These are phyloP conservation scores for Rhinatrema bivittatum DNA, from an alignment of 2,797 vertebrate species.

Conservation along the genomic window DNA sequence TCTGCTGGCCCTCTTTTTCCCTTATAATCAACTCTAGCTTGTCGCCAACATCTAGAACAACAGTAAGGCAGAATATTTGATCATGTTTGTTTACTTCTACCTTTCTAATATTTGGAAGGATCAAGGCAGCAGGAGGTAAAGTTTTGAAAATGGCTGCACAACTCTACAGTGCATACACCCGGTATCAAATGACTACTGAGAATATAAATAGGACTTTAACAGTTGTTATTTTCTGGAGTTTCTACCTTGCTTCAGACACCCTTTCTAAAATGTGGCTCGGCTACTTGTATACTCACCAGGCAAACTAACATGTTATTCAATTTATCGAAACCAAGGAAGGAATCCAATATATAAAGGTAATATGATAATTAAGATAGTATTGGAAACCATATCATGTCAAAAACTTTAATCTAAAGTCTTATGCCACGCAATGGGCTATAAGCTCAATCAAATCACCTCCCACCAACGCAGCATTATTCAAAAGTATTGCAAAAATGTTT, in stretches of 20 bases:
- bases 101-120: not conserved
- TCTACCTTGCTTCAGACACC: not conserved
- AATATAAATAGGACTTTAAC: not conserved
- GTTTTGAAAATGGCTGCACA: not conserved
- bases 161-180: not conserved
- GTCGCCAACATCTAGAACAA: no score
- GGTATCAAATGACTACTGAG: not conserved
- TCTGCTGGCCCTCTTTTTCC: conserved; percentile 2
- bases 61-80: not conserved
- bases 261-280: not conserved
- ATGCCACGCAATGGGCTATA: no score
- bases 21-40: conserved; percentile 1
- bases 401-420: no score
- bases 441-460: no score
- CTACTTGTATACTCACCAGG: no score
- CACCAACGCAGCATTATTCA: no score
- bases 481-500: no score
- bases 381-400: no score
- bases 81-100: not conserved
- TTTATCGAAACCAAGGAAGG: no score
- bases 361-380: no score
- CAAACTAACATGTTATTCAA: no score
- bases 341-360: no score
- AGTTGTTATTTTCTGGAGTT: not conserved
- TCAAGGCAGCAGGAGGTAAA: not conserved